These are phyloP conservation scores for Dysidea cf. avara DNA, from an alignment of 37 sponge, comb jelly and placozoan species.

Conservation along the genomic window DNA sequence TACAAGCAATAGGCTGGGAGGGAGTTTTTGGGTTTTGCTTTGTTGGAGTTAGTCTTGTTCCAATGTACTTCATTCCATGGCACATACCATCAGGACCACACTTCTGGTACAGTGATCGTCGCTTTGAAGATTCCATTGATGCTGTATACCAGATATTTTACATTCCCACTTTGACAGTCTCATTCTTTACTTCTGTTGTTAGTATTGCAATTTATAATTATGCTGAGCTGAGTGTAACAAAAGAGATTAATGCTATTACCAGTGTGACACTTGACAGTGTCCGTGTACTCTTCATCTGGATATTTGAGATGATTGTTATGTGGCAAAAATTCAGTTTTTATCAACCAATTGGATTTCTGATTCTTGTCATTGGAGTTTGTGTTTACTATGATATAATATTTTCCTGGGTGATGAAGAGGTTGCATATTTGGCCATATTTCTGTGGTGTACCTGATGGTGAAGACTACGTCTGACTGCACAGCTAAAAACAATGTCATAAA, in stretches of 20 bases:
- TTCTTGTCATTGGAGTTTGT: constrained; percentile 83
- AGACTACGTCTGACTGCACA: too few relatives aligned
- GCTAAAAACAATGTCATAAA: too few relatives aligned
- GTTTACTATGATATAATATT: constrained; percentile 90
- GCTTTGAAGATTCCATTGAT: constrained; percentile 92
- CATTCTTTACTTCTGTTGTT: constrained; percentile 71
- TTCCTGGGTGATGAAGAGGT: constrained; percentile 12
- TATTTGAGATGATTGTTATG: constrained; percentile 62
- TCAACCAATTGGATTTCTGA: constrained; percentile 80
- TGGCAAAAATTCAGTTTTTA: constrained; percentile 86
- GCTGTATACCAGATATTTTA: constrained; percentile 70
- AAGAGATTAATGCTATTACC: constrained; percentile 86
- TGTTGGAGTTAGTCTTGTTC: constrained; percentile 65
- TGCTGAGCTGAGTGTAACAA: constrained; percentile 90
- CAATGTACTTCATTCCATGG: constrained; percentile 96
- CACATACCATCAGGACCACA: constrained; percentile 63
- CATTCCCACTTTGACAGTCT: constrained; percentile 46
- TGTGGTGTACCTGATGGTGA: too few relatives aligned
- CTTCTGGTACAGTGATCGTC: constrained; percentile 64
- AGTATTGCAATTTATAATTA: constrained; percentile 98
- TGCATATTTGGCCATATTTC: too few relatives aligned
- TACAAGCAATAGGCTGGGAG: constrained; percentile 97
- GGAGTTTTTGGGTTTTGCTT: constrained; percentile 90
- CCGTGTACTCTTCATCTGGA: constrained; percentile 93
- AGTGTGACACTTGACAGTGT: constrained; percentile 90